Evolutionary conservation across 2,888 invertebrate species (phyloP), one percentile per base, ranked within the genome.

Genomic region (Mongoloraphidia duomilia): DNA sequence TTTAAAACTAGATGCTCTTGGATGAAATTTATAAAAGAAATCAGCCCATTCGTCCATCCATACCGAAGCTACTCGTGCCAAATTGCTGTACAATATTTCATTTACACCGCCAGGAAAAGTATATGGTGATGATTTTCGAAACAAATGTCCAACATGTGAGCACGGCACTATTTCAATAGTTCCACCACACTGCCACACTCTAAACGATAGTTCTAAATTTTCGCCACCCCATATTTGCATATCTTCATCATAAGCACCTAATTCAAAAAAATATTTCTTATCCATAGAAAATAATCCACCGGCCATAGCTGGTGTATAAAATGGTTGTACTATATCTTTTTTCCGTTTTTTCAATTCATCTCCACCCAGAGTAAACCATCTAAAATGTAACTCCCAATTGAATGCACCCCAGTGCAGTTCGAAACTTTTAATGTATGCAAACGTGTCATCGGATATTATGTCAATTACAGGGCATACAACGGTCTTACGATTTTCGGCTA

Each of bases 11-110:
- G 74, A 76, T 0, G 84, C 79, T 38, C 82, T 76, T 56, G 76
- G 81, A 61, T 89, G 91, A 58, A 90, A 86, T 63, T 86, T 87
- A 64, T 91, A 90, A 61, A 83, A 90, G 66, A 94, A 93, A 53
- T 88, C 83, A 10, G 88, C 84, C 87, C 95, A 96, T 49, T 96
- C 88, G 63, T 97, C 97, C 88, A 98, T 89, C 97, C 97, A 98
- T 0, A 96, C 96, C 2, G 87, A 74, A 1, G 95, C 95, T 0
- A 93, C 94, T 50, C 98, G 73, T 0, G 92, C 93, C 36, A 95
- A 72, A 70, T 98, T 98, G 0, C 84, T 77, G 56, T 89, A 86
- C 1, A 97, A 73, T n/a, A 91, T 84, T 56, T 87, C 83, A 1
- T 80, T 77, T 6, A 92, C 86, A 0, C 94, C 96, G 0, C 95